These are phyloP conservation scores for Perccottus glenii DNA, from an alignment of 2,113 vertebrate genomes.

Conservation along the genomic window DNA sequence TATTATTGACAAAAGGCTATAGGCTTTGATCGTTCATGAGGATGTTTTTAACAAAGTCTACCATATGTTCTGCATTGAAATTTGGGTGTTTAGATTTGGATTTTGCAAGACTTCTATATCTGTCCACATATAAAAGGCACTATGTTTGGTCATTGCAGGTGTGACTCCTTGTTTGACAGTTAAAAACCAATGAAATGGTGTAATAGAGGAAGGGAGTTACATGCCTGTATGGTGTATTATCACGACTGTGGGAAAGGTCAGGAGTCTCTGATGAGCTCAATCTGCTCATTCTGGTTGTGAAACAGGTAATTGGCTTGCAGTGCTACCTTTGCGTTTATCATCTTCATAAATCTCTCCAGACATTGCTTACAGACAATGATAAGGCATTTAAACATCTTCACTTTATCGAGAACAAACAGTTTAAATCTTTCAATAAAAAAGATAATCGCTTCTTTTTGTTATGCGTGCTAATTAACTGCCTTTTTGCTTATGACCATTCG, in stretches of 20 bases:
- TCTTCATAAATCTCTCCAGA: conserved; percentile 44
- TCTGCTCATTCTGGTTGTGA: conserved; percentile 41
- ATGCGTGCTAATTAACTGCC: background rate
- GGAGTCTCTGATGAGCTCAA: conserved; percentile 57
- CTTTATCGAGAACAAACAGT: conserved; percentile 19
- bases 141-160: background rate
- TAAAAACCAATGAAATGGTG: conserved; percentile 54
- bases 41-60: background rate
- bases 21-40: conserved; percentile 23
- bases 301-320: conserved; percentile 40
- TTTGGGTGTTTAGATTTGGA: background rate
- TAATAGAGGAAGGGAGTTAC: conserved; percentile 23
- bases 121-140: no score
- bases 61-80: background rate
- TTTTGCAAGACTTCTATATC: background rate
- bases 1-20: conserved; percentile 17
- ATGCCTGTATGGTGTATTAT: conserved; percentile 44
- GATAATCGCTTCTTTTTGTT: background rate
- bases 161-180: conserved; percentile 34
- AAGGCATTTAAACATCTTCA: conserved; percentile 34
- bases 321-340: conserved; percentile 35
- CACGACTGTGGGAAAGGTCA: conserved; percentile 50
- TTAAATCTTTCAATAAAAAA: conserved; percentile 12
- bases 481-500: background rate
- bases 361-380: conserved; percentile 18